Conservation (phyloP, 2,888 invertebrate species). For the Galerucella nymphaeae region DNA sequence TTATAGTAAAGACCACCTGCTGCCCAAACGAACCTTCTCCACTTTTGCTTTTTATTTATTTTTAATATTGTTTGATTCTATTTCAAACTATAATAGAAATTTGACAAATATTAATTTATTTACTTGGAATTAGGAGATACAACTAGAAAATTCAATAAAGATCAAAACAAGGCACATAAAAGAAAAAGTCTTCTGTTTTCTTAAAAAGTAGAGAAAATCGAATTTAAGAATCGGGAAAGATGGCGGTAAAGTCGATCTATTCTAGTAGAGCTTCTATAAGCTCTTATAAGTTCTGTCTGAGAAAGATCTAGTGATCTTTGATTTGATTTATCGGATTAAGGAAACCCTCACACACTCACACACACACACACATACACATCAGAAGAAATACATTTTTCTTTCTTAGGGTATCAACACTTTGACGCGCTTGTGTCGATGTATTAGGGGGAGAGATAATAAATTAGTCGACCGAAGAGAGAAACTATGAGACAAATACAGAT, state of each 20-base stretch:
- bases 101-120: too few relatives aligned
- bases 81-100: neutral
- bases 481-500: constrained; percentile 9
- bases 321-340: constrained; percentile 62
- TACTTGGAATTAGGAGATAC: too few relatives aligned
- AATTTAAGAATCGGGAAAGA: constrained; percentile 31
- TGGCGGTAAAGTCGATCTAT: constrained; percentile 40
- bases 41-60: neutral
- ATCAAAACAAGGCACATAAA: neutral
- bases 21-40: neutral
- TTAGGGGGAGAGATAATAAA: constrained; percentile 47
- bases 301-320: constrained; percentile 57
- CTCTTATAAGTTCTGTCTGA: constrained; percentile 50
- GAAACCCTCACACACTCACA: constrained; percentile 48
- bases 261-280: constrained; percentile 48
- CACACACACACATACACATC: constrained; percentile 40
- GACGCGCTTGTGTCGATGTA: constrained; percentile 47
- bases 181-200: constrained; percentile 1
- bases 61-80: neutral
- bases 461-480: constrained; percentile 33
- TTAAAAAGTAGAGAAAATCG: constrained; percentile 37
- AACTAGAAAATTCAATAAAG: neutral
- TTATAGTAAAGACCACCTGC: neutral
- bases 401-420: constrained; percentile 53
- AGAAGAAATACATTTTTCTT: constrained; percentile 55